phyloP scores from a whole-genome alignment of 2,888 invertebrate genomes.

The Blastobasis adustella region DNA sequence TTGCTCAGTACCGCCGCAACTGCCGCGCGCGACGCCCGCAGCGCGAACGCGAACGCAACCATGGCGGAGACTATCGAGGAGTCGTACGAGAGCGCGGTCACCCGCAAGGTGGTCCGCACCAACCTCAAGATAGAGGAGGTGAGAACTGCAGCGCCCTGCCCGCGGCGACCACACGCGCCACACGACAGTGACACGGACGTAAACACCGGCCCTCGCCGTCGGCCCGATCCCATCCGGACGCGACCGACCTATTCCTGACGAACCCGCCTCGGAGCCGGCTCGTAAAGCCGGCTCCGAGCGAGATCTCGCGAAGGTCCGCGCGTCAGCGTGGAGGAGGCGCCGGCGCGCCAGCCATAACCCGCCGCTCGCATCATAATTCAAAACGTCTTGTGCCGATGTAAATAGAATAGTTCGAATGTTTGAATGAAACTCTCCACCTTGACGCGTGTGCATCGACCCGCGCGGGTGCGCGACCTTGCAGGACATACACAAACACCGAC shows the following conservation, averaged over 20 bases:
- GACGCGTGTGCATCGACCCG: conserved; percentile 67
- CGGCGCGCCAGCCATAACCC: conserved; percentile 49
- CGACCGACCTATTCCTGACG: conserved; percentile 38
- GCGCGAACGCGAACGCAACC: conserved; percentile 60
- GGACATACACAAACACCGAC: conserved; percentile 39
- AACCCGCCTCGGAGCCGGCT: conserved; percentile 14
- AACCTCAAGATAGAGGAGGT: conserved; percentile 84
- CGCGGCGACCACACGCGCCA: conserved; percentile 56
- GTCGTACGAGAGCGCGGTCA: conserved; percentile 80
- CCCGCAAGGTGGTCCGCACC: conserved; percentile 80
- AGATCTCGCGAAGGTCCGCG: conserved; percentile 46
- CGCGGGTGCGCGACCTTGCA: conserved; percentile 65
- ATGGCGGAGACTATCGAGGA: conserved; percentile 83
- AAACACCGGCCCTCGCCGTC: conserved; percentile 37
- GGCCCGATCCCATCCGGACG: conserved; percentile 56
- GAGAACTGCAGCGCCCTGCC: conserved; percentile 67
- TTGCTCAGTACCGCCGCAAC: conserved; percentile 66
- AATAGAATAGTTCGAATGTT: conserved; percentile 54
- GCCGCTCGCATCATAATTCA: no score
- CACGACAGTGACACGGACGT: conserved; percentile 42
- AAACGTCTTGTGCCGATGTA: conserved; percentile 48
- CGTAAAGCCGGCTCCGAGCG: conserved; percentile 17
- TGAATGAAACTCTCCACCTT: conserved; percentile 70
- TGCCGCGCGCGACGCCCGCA: conserved; percentile 66
- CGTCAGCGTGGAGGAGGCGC: conserved; percentile 59